These are phyloP conservation scores for Acanthosoma haemorrhoidale DNA, from an alignment of 2,888 invertebrate genomes.

Conservation along the genomic window DNA sequence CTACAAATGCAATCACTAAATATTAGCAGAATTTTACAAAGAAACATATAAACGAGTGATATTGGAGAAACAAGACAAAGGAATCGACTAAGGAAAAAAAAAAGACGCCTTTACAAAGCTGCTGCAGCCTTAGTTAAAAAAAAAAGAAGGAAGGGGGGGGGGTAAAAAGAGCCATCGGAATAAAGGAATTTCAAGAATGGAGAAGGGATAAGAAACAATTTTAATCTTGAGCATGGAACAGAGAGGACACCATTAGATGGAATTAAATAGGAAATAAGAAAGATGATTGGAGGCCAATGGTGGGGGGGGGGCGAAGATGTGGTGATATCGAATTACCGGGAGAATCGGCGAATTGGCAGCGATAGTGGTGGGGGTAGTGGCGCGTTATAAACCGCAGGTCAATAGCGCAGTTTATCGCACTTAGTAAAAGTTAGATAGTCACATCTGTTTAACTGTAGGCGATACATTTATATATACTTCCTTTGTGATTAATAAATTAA, in stretches of 20 bases:
- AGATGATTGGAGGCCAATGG: too few species aligned
- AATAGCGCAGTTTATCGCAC: too few species aligned
- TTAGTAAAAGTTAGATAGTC: too few species aligned
- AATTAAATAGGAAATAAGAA: conserved; percentile 1
- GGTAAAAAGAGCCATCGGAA: not conserved
- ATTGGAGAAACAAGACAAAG: not conserved
- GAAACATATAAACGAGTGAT: not conserved
- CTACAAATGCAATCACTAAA: too few species aligned
- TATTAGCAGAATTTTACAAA: not conserved
- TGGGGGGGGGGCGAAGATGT: not conserved
- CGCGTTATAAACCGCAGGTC: too few species aligned
- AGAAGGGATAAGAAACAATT: conserved; percentile 1
- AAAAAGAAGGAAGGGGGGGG: not conserved
- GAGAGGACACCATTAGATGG: not conserved
- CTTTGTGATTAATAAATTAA: too few species aligned
- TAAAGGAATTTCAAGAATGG: conserved; percentile 4
- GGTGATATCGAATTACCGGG: not conserved
- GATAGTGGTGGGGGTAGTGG: not conserved
- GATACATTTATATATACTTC: too few species aligned
- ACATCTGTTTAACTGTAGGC: too few species aligned
- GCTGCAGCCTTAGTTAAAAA: not conserved
- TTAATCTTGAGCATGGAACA: not conserved
- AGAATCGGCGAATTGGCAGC: not conserved
- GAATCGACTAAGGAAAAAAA: not conserved
- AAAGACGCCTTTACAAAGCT: not conserved